phyloP scores from a whole-genome alignment of 2,113 vertebrate species.

The Oriolus oriolus region DNA sequence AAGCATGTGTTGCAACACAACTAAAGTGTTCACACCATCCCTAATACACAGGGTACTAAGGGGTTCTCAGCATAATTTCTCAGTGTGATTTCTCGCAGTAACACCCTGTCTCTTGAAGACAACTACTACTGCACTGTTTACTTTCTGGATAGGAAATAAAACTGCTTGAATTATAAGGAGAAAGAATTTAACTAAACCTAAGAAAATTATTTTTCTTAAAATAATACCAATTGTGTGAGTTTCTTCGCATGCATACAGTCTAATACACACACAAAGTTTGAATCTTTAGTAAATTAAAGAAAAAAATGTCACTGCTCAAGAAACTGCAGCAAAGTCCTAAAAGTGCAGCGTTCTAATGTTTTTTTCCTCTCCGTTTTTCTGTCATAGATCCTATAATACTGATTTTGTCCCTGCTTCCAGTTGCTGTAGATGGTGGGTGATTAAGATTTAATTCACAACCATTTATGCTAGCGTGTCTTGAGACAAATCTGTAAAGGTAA shows the following conservation, averaged over 20 bases:
- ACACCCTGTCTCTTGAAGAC: not conserved
- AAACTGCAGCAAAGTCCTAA: not conserved
- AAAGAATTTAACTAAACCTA: not conserved
- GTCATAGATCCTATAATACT: not conserved
- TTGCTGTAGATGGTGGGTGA: not conserved
- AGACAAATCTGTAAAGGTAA: conserved; percentile 16
- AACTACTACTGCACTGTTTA: not conserved
- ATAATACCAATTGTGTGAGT: not conserved
- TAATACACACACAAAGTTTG: not conserved
- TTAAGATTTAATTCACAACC: not conserved
- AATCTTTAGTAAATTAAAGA: not conserved
- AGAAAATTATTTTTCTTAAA: not conserved
- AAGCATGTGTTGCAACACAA: not conserved
- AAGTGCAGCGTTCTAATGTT: not conserved
- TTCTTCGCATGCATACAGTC: not conserved
- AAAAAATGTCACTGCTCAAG: not conserved
- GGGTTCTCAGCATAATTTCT: not conserved
- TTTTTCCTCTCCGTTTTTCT: not conserved
- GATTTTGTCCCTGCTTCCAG: not conserved
- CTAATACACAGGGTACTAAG: not conserved
- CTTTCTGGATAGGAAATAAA: not conserved
- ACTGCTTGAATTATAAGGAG: not conserved
- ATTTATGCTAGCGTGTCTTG: not conserved
- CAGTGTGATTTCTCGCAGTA: not conserved
- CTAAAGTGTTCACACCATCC: not conserved